Conservation (phyloP, 1,140 invertebrate species). For the Brachionus paranguensis region DNA sequence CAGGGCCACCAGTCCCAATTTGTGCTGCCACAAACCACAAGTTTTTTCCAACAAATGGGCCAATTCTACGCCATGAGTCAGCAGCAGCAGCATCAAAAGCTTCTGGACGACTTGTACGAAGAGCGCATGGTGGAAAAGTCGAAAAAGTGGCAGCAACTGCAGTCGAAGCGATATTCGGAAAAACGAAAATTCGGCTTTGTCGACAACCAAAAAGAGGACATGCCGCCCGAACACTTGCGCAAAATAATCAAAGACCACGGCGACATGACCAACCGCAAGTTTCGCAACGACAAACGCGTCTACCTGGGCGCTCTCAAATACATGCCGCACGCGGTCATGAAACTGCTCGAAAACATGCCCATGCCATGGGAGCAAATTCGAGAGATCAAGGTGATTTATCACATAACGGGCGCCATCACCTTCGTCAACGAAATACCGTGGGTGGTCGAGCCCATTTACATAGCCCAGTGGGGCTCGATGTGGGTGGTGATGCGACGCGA, state of each 20-base stretch:
- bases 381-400: conserved; percentile 92
- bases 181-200: conserved; percentile 98
- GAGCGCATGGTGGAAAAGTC: conserved; percentile 57
- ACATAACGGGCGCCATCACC: conserved; percentile 98
- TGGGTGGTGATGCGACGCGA: conserved; percentile 99
- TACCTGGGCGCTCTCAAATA: conserved; percentile 97
- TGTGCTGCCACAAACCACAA: background rate
- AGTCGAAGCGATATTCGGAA: conserved; percentile 92
- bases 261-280: conserved; percentile 98
- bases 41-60: conserved; percentile 15
- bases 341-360: conserved; percentile 98
- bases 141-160: conserved; percentile 95
- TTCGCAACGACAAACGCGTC: conserved; percentile 95
- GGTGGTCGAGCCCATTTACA: conserved; percentile 97
- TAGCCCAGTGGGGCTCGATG: conserved; percentile 99
- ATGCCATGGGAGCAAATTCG: conserved; percentile 99
- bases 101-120: background rate
- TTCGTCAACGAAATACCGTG: conserved; percentile 99
- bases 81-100: conserved; percentile 4
- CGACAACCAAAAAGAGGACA: conserved; percentile 97
- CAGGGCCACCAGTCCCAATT: background rate
- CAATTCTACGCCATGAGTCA: conserved; percentile 5
- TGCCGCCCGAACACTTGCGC: conserved; percentile 96
- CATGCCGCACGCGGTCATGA: conserved; percentile 99
- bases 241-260: conserved; percentile 99